These are phyloP conservation scores for Callaeas wilsoni DNA, from an alignment of 2,113 vertebrate genomes.

Conservation along the genomic window DNA sequence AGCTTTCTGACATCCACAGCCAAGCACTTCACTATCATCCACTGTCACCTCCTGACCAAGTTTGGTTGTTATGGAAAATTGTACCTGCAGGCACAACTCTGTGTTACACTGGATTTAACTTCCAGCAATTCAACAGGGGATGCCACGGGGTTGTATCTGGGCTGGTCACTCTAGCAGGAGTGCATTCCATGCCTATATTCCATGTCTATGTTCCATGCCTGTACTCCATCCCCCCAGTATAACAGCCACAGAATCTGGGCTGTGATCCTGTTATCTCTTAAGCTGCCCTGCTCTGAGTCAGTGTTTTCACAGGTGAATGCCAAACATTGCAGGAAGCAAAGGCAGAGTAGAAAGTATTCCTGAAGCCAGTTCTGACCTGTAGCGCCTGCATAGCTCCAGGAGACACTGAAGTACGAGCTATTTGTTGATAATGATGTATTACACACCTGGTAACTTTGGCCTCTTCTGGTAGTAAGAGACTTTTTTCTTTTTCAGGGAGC, in stretches of 20 bases:
- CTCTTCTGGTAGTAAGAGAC: not conserved
- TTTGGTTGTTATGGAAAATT: not conserved
- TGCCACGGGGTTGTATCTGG: not conserved
- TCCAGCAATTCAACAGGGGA: not conserved
- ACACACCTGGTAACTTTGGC: not conserved
- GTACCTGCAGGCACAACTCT: not conserved
- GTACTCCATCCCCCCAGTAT: not conserved
- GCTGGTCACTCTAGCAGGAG: not conserved
- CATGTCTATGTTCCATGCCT: not conserved
- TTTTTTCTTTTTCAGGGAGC: not conserved
- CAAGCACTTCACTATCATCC: not conserved
- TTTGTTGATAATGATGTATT: not conserved
- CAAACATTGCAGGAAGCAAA: not conserved
- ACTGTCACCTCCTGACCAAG: not conserved
- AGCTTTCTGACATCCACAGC: not conserved
- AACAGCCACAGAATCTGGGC: not conserved
- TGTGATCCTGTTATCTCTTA: not conserved
- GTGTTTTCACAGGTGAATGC: not conserved
- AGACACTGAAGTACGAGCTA: not conserved
- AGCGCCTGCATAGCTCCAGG: not conserved
- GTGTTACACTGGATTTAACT: not conserved
- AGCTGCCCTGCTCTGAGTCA: not conserved
- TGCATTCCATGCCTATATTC: not conserved
- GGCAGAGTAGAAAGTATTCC: not conserved
- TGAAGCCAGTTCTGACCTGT: not conserved